Evolutionary conservation across 2,888 invertebrate genomes (phyloP).

Genomic region (Carcina quercana): DNA sequence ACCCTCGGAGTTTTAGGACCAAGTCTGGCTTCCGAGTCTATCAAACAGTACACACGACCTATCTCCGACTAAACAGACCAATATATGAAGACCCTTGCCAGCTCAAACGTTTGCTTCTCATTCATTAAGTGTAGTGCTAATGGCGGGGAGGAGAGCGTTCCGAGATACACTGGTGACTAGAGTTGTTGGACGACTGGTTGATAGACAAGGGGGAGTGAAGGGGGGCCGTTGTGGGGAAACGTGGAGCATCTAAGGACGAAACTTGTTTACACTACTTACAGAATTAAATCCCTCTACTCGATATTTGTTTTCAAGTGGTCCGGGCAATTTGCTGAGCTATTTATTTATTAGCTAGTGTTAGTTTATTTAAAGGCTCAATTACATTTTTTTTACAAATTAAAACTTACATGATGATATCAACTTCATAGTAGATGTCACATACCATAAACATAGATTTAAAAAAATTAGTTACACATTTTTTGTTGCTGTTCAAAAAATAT

Average conservation of each 20-base stretch:
- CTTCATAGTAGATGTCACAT: no score
- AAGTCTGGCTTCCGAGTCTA: conserved; percentile 44
- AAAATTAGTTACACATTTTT: no score
- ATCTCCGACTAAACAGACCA: conserved; percentile 27
- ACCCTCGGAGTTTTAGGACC: conserved; percentile 40
- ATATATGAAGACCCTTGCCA: conserved; percentile 38
- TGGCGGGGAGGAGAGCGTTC: conserved; percentile 12
- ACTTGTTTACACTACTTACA: conserved; percentile 68
- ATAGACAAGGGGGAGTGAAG: conserved; percentile 29
- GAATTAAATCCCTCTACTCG: conserved; percentile 57
- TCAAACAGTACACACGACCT: conserved; percentile 30
- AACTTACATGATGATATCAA: no score
- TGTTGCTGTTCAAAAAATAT: no score
- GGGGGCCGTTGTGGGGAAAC: conserved; percentile 30
- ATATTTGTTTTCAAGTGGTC: conserved; percentile 42
- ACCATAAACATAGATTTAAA: no score
- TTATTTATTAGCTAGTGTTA: conserved; percentile 1
- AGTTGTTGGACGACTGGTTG: conserved; percentile 40
- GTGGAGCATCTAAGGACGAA: conserved; percentile 43
- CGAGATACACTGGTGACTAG: conserved; percentile 24
- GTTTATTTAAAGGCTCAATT: no score
- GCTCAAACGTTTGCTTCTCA: conserved; percentile 12
- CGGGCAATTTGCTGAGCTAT: conserved; percentile 18
- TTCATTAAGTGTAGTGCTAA: background rate
- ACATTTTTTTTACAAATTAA: no score